These are phyloP conservation scores for Drosophila bipectinata DNA, from an alignment of 1,140 invertebrate genomes.

Conservation along the genomic window DNA sequence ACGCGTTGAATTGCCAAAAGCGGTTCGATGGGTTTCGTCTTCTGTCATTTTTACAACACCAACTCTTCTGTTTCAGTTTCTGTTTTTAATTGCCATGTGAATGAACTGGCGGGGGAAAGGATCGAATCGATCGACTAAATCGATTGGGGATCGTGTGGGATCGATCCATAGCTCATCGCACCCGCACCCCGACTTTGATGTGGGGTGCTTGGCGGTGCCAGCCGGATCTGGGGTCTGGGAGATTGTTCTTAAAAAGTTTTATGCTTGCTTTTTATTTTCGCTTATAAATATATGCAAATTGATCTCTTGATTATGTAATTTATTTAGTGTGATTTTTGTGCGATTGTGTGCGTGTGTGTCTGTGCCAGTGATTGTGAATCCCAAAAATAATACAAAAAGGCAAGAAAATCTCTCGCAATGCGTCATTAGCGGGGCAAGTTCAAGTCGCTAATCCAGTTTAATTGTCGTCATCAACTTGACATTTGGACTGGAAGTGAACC, in stretches of 20 bases:
- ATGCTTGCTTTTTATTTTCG: slow-evolving; percentile 67
- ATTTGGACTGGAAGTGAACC: slow-evolving; percentile 46
- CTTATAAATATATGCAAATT: slow-evolving; percentile 76
- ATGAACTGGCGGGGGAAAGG: slow-evolving; percentile 71
- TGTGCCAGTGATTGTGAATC: slow-evolving; percentile 17
- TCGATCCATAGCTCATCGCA: slow-evolving; percentile 15
- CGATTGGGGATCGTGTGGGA: too few species aligned
- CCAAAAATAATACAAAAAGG: slow-evolving; percentile 4
- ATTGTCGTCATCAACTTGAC: slow-evolving; percentile 54
- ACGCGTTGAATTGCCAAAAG: slow-evolving; percentile 46
- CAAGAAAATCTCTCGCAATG: slow-evolving; percentile 28
- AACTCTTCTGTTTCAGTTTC: slow-evolving; percentile 10
- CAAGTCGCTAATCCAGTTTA: slow-evolving; percentile 55
- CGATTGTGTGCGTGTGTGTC: background rate
- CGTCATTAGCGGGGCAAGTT: slow-evolving; percentile 60
- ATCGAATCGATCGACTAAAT: slow-evolving; percentile 22
- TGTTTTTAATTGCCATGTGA: slow-evolving; percentile 68
- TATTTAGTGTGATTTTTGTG: slow-evolving; percentile 32
- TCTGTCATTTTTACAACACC: slow-evolving; percentile 29
- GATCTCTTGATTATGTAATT: slow-evolving; percentile 71
- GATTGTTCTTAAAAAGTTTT: slow-evolving; percentile 60
- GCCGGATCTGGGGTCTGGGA: slow-evolving; percentile 59
- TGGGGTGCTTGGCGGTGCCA: slow-evolving; percentile 70
- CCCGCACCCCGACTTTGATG: slow-evolving; percentile 13
- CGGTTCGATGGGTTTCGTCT: slow-evolving; percentile 36